Conservation (phyloP, 2,797 vertebrate genomes). For the Anabacerthia variegaticeps region DNA sequence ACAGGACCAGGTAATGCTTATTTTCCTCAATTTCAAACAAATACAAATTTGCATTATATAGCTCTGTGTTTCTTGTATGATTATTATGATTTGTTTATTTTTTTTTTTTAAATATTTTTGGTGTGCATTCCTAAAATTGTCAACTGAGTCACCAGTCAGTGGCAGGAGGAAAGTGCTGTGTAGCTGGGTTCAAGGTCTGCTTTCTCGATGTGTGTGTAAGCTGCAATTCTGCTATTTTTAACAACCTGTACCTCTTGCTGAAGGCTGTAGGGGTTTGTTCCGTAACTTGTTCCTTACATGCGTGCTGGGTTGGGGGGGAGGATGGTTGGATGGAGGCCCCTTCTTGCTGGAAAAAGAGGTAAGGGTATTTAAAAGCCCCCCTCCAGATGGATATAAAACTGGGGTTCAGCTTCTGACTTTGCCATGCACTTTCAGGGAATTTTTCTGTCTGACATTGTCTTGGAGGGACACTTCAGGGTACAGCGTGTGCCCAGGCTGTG, state of each 20-base stretch:
- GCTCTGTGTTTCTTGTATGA: not conserved
- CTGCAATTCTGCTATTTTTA: constrained; percentile 55
- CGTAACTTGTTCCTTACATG: constrained; percentile 11
- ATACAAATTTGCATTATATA: not conserved
- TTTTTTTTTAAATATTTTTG: not conserved
- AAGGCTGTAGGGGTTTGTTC: constrained; percentile 7
- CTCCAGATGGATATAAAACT: not conserved
- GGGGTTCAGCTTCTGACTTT: not conserved
- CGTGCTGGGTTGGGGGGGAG: not conserved
- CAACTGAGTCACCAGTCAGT: constrained; percentile 44
- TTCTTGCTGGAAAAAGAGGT: not conserved
- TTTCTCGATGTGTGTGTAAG: not conserved
- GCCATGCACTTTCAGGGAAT: not conserved
- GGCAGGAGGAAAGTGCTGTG: constrained; percentile 7
- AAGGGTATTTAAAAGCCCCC: not conserved
- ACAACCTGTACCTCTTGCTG: constrained; percentile 20
- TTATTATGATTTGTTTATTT: not conserved
- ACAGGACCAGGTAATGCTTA: constrained; percentile 87
- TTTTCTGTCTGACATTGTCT: not conserved
- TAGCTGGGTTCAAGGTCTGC: constrained; percentile 49
- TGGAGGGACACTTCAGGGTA: not conserved
- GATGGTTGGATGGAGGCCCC: constrained; percentile 23
- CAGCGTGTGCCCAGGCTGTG: not conserved
- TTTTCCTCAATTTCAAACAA: constrained; percentile 59
- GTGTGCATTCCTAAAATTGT: constrained; percentile 7